phyloP scores from a whole-genome alignment of 2,797 vertebrate genomes.

The Pitangus sulphuratus region DNA sequence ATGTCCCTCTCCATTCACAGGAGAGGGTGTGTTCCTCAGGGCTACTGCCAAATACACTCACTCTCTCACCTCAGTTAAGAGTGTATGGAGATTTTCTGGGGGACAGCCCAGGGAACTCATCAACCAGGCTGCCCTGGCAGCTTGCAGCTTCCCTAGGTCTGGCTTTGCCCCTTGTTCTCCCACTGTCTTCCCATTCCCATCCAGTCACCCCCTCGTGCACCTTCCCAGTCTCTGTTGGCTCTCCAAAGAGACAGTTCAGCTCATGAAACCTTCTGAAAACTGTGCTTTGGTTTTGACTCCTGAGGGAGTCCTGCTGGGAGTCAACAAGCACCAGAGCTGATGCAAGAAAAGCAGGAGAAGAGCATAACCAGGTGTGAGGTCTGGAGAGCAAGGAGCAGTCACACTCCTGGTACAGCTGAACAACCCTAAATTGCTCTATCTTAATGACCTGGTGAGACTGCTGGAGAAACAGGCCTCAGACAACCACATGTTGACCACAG shows the following conservation, averaged over 20 bases:
- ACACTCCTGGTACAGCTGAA: neutral
- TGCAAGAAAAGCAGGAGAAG: neutral
- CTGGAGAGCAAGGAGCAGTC: neutral
- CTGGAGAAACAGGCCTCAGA: neutral
- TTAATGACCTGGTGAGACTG: neutral
- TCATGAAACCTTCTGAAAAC: neutral
- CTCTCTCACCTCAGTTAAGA: neutral
- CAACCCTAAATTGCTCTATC: neutral
- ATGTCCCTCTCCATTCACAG: neutral
- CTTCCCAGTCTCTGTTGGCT: neutral
- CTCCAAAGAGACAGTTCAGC: neutral
- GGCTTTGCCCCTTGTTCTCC: neutral
- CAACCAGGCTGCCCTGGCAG: neutral
- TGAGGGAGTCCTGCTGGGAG: neutral
- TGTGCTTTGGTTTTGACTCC: neutral
- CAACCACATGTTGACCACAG: neutral
- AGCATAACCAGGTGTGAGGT: neutral
- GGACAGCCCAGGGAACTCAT: neutral
- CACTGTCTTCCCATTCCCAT: neutral
- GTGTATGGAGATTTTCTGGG: accelerated
- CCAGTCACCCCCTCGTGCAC: neutral
- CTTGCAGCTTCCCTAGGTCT: neutral
- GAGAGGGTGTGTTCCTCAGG: neutral
- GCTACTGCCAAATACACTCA: neutral
- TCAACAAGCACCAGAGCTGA: neutral